A percentile compares a stretch with the other conserved stretches of the same genome.
Conservation (phyloP, 2,888 invertebrate genomes). For the Mythimna lalbum region DNA sequence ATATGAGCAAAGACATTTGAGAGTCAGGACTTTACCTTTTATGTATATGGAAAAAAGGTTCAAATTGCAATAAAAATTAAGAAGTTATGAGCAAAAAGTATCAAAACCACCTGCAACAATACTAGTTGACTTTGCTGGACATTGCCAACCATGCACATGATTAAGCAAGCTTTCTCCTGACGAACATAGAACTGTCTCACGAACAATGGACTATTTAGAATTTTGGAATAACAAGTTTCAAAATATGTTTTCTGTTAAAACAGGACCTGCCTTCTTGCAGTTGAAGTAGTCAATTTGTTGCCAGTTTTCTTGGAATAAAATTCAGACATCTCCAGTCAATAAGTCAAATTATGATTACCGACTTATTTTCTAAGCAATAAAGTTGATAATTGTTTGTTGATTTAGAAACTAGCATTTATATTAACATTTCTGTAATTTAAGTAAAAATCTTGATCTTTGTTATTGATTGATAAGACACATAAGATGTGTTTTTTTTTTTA, state of each 20-base stretch:
- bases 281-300: background rate
- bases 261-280: no score
- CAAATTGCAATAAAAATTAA: background rate
- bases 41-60: no score
- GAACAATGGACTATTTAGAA: slow-evolving; percentile 49
- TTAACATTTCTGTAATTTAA: no score
- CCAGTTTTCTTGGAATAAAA: background rate
- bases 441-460: background rate
- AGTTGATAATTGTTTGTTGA: no score
- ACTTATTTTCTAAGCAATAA: no score
- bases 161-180: slow-evolving; percentile 60
- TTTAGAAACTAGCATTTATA: background rate
- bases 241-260: background rate
- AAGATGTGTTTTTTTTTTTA: no score
- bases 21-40: no score
- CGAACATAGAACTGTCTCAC: slow-evolving; percentile 49
- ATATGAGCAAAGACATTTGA: no score
- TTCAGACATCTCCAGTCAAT: no score
- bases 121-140: slow-evolving; percentile 25
- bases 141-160: slow-evolving; percentile 59
- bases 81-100: background rate
- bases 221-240: background rate
- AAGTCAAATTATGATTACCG: no score
- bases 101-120: slow-evolving; percentile 38
- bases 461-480: background rate